Conservation (phyloP, 1,140 invertebrate species). For the Micrasema longulum region DNA sequence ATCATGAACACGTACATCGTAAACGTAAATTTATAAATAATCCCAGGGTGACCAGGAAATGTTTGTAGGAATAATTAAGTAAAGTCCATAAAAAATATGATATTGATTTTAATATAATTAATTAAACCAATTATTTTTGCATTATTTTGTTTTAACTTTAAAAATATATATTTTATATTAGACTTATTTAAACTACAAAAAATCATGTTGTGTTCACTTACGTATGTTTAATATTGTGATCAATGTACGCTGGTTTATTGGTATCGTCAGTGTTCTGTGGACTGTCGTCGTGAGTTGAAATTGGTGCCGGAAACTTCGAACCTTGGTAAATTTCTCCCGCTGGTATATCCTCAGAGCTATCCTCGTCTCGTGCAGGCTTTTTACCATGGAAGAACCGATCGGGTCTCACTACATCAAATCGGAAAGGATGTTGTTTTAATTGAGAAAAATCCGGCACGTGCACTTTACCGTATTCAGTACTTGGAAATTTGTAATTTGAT, state of each 20-base stretch:
- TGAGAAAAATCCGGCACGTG: constrained; percentile 2
- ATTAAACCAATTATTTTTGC: too few relatives aligned
- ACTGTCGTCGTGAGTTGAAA: constrained; percentile 34
- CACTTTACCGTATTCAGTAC: constrained; percentile 16
- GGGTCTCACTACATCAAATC: constrained; percentile 40
- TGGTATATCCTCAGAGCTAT: constrained; percentile 25
- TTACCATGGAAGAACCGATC: constrained; percentile 30
- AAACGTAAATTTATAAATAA: too few relatives aligned
- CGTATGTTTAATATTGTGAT: neutral
- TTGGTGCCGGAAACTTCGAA: constrained; percentile 43
- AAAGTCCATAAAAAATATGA: too few relatives aligned
- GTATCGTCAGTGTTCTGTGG: constrained; percentile 17
- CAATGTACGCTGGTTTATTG: constrained; percentile 9
- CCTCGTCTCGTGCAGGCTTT: constrained; percentile 19
- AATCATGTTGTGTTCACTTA: constrained; percentile 4
- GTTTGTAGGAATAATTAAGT: too few relatives aligned
- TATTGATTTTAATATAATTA: too few relatives aligned
- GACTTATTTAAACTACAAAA: too few relatives aligned
- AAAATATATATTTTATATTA: too few relatives aligned
- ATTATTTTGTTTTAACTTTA: too few relatives aligned
- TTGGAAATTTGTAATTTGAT: constrained; percentile 37
- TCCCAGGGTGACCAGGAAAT: too few relatives aligned
- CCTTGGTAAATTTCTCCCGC: constrained; percentile 51
- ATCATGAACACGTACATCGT: too few relatives aligned
- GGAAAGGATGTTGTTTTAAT: constrained; percentile 34